Base-by-base conservation (phyloP, 2,888 invertebrate genomes). In the Rutpela maculata region DNA sequence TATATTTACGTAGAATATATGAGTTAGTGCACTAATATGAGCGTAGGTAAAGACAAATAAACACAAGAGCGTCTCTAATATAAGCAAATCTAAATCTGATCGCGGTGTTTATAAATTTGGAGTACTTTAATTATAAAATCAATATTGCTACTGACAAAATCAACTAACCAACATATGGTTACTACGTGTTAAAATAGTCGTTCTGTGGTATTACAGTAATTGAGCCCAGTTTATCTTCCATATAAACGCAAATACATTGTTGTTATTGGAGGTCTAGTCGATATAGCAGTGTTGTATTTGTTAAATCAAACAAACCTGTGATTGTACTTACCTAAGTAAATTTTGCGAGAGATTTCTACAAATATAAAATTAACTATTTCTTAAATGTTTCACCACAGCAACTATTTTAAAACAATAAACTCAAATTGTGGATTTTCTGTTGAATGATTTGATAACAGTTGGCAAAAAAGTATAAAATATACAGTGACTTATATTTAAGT, bases 51-150 rank as follows among this genome's bases (percentile, higher is more conserved):
- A 77, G 73, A 77, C 65, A 74, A 77, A 77, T 77, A 77, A 77
- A 77, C 77, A 71, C 12, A 50, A 65, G n/a, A 65, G n/a, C 72
- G 50, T 66, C 74, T 69, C 55, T 75, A 70, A 77, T 59, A 60
- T 77, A 77, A 77, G 65, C 77, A 74, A 69, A 73, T 77, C 77
- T 77, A 77, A 60, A 74, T 77, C 70, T 18, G 77, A 69, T 63
- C 63, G 17, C 60, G 50, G 12, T 74, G 77, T 77, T 77, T 77
- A 77, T 65, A 38, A 69, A 65, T 73, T 73, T 70, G 68, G 74
- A 74, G 77, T 77, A 77, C 77, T 77, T 77, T 74, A 75, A 73
- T 77, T 63, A 68, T 73, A 68, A 68, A 76, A 68, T 68, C 73
- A 68, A 73, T 76, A 73, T 73, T 62, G 76, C 55, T 68, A 63